Evolutionary conservation across 2,888 invertebrate species (phyloP), one percentile per base, ranked within the genome.

Genomic region (Ormia ochracea): DNA sequence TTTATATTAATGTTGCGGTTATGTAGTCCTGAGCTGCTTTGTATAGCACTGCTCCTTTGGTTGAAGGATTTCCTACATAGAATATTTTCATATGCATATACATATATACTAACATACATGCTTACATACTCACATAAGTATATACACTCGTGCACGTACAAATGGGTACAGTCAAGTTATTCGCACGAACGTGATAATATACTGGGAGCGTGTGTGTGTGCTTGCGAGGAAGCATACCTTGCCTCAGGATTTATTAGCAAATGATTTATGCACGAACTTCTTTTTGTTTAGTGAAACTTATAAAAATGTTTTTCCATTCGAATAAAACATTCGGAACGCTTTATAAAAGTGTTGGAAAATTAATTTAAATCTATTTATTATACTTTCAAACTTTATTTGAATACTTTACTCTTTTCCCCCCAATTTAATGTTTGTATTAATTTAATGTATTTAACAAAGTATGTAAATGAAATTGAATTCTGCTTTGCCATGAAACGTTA

Each of bases 181-280:
- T 54, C n/a, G 17, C 36, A 61, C 21, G 12, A 52, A 36, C 56
- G 38, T n/a, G 41, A 33, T 17, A 33, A 41, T 26, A 26, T 6
- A 21, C 12, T 3, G 9, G 50, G n/a, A n/a, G n/a, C 63, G 19
- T 38, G 36, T 4, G 36, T 9, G 4, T 56, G 61, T 14, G 36
- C 56, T 19, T 45, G 43, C 36, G 12, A 31, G 33, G 1, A 31
- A 9, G 36, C 36, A 23, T 36, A 33, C 7, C 41, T 74, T 43
- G 19, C 45, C 26, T 26, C 2, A 48, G 66, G 54, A 72, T 68
- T 54, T 73, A 61, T 68, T 78, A 48, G 48, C 26, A 38, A 52
- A 23, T 66, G 23, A 61, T 52, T 68, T 41, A 38, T 61, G 66
- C 61, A 72, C 54, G 54, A 68, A 48, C 54, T 73, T 58, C 38